These are phyloP conservation scores for Atta colombica DNA, from an alignment of 1,140 invertebrate species.

Conservation along the genomic window DNA sequence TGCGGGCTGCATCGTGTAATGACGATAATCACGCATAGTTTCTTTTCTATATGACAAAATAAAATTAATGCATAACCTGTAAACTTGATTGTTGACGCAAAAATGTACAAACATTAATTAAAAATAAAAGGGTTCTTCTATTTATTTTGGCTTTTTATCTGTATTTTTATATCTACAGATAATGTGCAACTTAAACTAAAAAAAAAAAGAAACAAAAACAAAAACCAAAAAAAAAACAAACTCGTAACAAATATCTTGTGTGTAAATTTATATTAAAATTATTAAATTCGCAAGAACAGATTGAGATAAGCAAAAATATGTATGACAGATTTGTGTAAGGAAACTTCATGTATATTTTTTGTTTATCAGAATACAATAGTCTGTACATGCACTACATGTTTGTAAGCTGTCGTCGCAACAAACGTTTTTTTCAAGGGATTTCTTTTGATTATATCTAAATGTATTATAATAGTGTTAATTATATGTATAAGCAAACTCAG, in stretches of 20 bases:
- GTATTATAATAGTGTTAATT: slow-evolving; percentile 49
- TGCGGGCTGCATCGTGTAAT: slow-evolving; percentile 49
- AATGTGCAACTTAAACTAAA: slow-evolving; percentile 4
- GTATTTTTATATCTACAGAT: slow-evolving; percentile 64
- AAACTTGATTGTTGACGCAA: slow-evolving; percentile 79
- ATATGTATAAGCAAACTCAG: slow-evolving; percentile 52
- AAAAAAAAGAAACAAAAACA: no score
- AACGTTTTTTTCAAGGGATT: slow-evolving; percentile 25
- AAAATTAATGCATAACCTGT: slow-evolving; percentile 69
- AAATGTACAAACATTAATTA: slow-evolving; percentile 80
- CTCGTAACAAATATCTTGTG: not conserved
- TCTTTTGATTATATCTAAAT: slow-evolving; percentile 56
- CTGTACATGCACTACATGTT: slow-evolving; percentile 61
- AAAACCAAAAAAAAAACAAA: no score
- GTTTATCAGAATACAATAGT: slow-evolving; percentile 58
- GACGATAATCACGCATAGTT: slow-evolving; percentile 48
- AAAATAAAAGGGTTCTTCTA: slow-evolving; percentile 81
- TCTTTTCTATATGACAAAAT: slow-evolving; percentile 68
- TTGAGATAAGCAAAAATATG: slow-evolving; percentile 6
- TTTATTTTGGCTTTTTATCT: slow-evolving; percentile 71
- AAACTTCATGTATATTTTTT: slow-evolving; percentile 58
- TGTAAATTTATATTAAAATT: not conserved
- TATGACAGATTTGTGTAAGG: slow-evolving; percentile 34
- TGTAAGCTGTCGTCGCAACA: slow-evolving; percentile 56
- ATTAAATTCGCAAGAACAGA: not conserved